A percentile compares a stretch with the other conserved stretches of the same genome.
phyloP scores from a whole-genome alignment of 2,797 vertebrate genomes.

The Todus mexicanus region DNA sequence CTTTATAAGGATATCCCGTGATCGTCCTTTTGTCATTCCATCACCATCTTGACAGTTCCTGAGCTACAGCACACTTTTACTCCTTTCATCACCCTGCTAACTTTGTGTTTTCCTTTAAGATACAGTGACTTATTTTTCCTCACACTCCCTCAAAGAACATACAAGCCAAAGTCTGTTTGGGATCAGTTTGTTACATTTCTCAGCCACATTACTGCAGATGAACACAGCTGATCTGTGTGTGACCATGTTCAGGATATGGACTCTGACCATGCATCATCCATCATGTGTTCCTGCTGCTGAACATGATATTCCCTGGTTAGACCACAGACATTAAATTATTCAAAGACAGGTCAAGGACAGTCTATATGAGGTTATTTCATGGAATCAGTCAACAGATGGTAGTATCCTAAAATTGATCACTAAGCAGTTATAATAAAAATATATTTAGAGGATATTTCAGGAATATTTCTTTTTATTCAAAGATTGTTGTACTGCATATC shows the following conservation, averaged over 20 bases:
- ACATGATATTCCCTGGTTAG: background rate
- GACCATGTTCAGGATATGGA: background rate
- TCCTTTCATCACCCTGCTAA: constrained; percentile 42
- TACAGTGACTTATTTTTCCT: background rate
- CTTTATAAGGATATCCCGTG: background rate
- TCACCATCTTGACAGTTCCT: constrained; percentile 23
- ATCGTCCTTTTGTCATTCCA: constrained; percentile 13
- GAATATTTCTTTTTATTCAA: background rate
- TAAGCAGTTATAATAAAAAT: background rate
- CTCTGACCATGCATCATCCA: background rate
- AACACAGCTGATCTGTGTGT: background rate
- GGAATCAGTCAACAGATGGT: background rate
- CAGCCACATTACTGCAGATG: background rate
- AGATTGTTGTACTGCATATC: background rate
- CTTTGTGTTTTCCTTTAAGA: constrained; percentile 35
- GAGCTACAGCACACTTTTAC: background rate
- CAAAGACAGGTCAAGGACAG: background rate
- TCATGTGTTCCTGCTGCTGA: background rate
- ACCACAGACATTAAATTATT: constrained; percentile 2
- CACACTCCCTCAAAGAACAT: background rate
- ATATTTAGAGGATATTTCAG: background rate
- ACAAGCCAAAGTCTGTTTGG: background rate
- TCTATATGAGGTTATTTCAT: background rate
- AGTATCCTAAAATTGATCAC: background rate
- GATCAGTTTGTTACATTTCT: background rate